Percentiles rank a stretch among this genome's conserved stretches.
These are phyloP conservation scores for Pristionchus arcanus DNA, from an alignment of 2,888 invertebrate genomes.

Conservation along the genomic window DNA sequence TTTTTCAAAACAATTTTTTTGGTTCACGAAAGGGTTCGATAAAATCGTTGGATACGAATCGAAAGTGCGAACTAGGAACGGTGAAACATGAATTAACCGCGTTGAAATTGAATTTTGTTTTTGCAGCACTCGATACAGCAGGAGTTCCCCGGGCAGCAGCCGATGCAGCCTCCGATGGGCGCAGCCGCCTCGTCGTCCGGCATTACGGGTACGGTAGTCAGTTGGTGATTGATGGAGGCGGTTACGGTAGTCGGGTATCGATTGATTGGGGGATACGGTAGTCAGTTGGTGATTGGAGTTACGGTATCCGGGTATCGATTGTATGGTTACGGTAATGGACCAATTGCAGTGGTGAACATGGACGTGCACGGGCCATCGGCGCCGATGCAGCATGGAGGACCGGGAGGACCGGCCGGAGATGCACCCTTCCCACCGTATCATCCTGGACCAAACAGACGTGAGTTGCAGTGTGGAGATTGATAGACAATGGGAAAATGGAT, in stretches of 20 bases:
- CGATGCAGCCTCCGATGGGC: background rate
- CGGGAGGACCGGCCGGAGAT: background rate
- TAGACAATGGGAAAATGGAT: background rate
- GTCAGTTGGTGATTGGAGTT: background rate
- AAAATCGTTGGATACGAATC: too few species aligned
- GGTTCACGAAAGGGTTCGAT: background rate
- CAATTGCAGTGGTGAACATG: conserved; percentile 38
- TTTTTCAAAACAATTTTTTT: background rate
- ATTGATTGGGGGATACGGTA: background rate
- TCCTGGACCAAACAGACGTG: conserved; percentile 27
- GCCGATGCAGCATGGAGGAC: background rate
- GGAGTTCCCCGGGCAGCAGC: conserved; percentile 38
- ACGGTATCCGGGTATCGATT: background rate
- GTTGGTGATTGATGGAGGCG: background rate
- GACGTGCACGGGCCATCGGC: conserved; percentile 26
- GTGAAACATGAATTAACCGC: too few species aligned
- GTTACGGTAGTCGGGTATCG: conserved; percentile 1
- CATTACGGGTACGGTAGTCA: background rate
- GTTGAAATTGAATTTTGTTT: background rate
- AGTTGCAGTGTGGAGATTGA: background rate
- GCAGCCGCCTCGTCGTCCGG: background rate
- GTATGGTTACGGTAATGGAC: background rate
- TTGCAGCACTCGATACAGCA: conserved; percentile 52
- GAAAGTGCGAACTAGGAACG: too few species aligned
- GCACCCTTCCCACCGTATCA: conserved; percentile 11